phyloP scores from a whole-genome alignment of 2,797 vertebrate genomes.

The Pipistrellus kuhlii region DNA sequence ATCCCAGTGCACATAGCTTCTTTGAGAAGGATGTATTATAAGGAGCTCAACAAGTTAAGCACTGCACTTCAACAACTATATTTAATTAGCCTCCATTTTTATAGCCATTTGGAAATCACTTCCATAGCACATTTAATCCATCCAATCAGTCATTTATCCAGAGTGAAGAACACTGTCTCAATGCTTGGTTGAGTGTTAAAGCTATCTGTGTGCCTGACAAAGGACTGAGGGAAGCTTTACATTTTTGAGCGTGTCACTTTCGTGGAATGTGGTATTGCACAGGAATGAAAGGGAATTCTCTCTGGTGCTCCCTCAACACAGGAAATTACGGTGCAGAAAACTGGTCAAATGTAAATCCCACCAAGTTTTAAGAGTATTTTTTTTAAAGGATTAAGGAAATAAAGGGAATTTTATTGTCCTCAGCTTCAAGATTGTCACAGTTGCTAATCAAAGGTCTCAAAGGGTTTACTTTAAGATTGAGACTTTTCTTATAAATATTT shows the following conservation, averaged over 20 bases:
- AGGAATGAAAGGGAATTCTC: slow-evolving; percentile 65
- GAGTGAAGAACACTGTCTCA: slow-evolving; percentile 66
- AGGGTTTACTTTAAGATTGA: slow-evolving; percentile 52
- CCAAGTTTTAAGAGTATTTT: slow-evolving; percentile 33
- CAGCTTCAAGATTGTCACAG: slow-evolving; percentile 55
- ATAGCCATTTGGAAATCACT: slow-evolving; percentile 76
- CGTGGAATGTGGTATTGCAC: slow-evolving; percentile 42
- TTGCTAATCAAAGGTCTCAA: slow-evolving; percentile 69
- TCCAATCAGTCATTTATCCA: slow-evolving; percentile 76
- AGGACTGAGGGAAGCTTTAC: slow-evolving; percentile 73
- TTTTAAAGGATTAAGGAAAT: slow-evolving; percentile 42
- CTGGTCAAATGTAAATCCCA: slow-evolving; percentile 32
- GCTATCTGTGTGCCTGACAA: slow-evolving; percentile 72
- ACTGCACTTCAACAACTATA: slow-evolving; percentile 61
- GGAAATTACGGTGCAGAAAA: slow-evolving; percentile 50
- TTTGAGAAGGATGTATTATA: slow-evolving; percentile 71
- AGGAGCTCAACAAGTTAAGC: slow-evolving; percentile 64
- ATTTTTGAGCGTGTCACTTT: slow-evolving; percentile 68
- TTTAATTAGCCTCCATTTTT: slow-evolving; percentile 71
- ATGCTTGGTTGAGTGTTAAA: slow-evolving; percentile 77
- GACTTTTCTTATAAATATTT: slow-evolving; percentile 60
- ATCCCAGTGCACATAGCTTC: slow-evolving; percentile 60
- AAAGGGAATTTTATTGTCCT: slow-evolving; percentile 57
- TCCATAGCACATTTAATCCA: slow-evolving; percentile 76
- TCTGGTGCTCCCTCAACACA: not conserved